Base-by-base conservation (phyloP, 2,888 invertebrate species). In the Caenorhabditis imperialis region DNA sequence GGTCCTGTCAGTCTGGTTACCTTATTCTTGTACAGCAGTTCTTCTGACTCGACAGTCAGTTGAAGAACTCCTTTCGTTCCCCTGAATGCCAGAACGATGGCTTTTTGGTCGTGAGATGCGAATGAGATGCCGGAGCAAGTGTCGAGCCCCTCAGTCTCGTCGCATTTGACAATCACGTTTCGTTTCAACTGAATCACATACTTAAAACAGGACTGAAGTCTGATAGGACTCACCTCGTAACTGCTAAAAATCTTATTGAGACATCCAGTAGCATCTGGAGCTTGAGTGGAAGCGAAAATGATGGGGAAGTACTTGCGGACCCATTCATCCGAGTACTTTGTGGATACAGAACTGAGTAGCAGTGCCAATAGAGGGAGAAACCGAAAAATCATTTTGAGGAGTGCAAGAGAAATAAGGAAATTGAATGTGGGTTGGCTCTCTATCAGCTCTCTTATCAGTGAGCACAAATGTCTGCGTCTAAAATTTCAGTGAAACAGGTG, bases 241-340 rank as follows among this genome's bases (percentile, higher is more conserved):
- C 80, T 74, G 0, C 45, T 12, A 44, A 80, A 82, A 20, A 67
- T 54, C 44, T 77, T 71, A 20, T 72, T 48, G 20, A 82, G 23
- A 48, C 83, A 83, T 18, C 48, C 42, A 2, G 75, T 45, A 3
- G 83, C 79, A 40, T 78, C 47, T 38, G 63, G 63, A 14, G 74
- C 75, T 22, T 83, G 79, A 2, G 83, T 80, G 4, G 78, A 73
- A 1, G 82, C 78, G 18, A 77, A 71, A 4, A 83, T 48, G 0
- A 75, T 73, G 18, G 81, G 69, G n/a, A 81, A 75, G 27, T 74
- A 70, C n/a, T 71, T 62, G n/a, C 82, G 69, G 18, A 69, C 76
- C 53, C 77, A 82, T 8, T 48, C 61, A 54, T 82, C 82, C 22
- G 71, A 73, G 74, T 73, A 81, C 8, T 58, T 40, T 33, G 54